phyloP scores from a whole-genome alignment of 2,888 invertebrate species.

The Apodemia mormo region DNA sequence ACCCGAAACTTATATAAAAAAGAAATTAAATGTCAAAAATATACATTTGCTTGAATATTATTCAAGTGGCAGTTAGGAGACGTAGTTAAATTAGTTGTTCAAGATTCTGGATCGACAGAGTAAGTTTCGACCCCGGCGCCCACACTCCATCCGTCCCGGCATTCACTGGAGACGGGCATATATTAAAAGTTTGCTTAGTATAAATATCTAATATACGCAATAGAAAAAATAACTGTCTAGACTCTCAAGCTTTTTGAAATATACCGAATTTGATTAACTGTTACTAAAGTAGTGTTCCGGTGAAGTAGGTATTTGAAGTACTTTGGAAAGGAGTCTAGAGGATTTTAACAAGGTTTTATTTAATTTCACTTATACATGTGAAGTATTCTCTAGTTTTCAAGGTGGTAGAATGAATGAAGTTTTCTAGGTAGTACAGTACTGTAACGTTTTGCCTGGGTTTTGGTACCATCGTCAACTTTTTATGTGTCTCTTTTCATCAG shows the following conservation, averaged over 20 bases:
- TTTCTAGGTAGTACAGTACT: too few species aligned
- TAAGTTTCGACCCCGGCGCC: conserved; percentile 55
- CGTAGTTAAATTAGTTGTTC: conserved; percentile 79
- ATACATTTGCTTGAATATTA: conserved; percentile 64
- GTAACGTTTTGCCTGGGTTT: too few species aligned
- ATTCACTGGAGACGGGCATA: conserved; percentile 67
- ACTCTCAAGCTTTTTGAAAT: conserved; percentile 1
- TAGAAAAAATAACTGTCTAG: conserved; percentile 37
- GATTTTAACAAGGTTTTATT: too few species aligned
- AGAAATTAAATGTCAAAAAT: conserved; percentile 39
- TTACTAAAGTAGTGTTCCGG: too few species aligned
- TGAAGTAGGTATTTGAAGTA: too few species aligned
- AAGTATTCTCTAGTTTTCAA: too few species aligned
- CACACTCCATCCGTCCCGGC: conserved; percentile 40
- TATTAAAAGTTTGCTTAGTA: conserved; percentile 72
- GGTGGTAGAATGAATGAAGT: too few species aligned
- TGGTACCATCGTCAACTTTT: too few species aligned
- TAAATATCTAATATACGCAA: conserved; percentile 63
- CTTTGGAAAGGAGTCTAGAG: too few species aligned
- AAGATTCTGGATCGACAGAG: conserved; percentile 72
- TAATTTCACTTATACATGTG: too few species aligned
- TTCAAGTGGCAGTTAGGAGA: conserved; percentile 72
- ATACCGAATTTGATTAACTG: too few species aligned
- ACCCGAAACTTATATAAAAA: conserved; percentile 11
- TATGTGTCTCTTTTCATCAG: too few species aligned